Conservation (phyloP, 2,113 vertebrate genomes). For the Larimichthys crocea region DNA sequence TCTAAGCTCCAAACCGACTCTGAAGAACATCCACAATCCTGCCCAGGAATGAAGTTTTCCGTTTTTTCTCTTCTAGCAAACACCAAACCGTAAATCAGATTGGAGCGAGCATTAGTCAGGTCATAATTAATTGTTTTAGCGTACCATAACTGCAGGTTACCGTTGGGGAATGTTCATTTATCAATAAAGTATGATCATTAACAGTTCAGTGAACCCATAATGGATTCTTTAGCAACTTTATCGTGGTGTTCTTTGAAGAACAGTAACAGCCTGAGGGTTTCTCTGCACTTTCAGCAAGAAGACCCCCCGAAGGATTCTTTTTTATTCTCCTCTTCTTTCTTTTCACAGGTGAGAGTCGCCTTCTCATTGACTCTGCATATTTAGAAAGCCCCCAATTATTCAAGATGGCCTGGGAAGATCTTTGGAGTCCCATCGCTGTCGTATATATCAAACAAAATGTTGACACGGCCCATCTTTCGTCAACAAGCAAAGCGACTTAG, state of each 20-base stretch:
- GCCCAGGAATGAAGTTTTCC: not conserved
- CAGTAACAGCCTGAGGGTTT: slow-evolving; percentile 11
- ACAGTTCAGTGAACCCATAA: slow-evolving; percentile 50
- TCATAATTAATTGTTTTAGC: slow-evolving; percentile 1
- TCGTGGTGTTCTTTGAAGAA: slow-evolving; percentile 60
- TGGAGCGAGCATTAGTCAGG: not conserved
- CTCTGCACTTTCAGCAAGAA: slow-evolving; percentile 24
- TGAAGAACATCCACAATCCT: not conserved
- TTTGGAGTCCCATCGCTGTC: slow-evolving; percentile 31
- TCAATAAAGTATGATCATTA: slow-evolving; percentile 44
- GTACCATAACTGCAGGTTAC: not conserved
- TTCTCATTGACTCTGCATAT: slow-evolving; percentile 50
- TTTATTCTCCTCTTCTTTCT: not conserved
- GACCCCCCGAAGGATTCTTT: slow-evolving; percentile 36
- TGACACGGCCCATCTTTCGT: slow-evolving; percentile 38
- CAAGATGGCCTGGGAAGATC: slow-evolving; percentile 34
- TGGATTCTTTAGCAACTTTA: slow-evolving; percentile 56
- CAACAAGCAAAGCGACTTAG: slow-evolving; percentile 38
- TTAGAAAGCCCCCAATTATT: slow-evolving; percentile 26
- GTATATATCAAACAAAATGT: slow-evolving; percentile 36
- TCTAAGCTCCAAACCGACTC: not conserved
- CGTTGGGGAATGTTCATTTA: slow-evolving; percentile 28
- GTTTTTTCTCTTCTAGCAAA: slow-evolving; percentile 9
- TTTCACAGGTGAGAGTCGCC: slow-evolving; percentile 32
- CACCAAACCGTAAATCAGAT: slow-evolving; percentile 20